A percentile compares a stretch with the other conserved stretches of the same genome.
Conservation (phyloP, 2,888 invertebrate genomes). For the Nephrocerus scutellatus region DNA sequence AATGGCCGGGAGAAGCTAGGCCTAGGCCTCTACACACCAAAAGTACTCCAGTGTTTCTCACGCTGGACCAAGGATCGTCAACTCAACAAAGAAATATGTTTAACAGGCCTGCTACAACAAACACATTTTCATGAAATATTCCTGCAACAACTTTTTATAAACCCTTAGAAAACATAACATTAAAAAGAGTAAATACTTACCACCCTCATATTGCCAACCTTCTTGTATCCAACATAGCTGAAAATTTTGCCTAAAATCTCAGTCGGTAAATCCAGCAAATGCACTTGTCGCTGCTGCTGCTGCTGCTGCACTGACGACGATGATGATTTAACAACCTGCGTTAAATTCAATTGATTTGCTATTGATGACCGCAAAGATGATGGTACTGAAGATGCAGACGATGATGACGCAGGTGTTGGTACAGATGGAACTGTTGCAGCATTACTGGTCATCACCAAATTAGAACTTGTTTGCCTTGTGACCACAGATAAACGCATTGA, state of each 20-base stretch:
- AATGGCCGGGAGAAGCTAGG: no score
- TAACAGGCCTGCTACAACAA: no score
- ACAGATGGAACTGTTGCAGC: conserved; percentile 12
- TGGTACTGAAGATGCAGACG: conserved; percentile 9
- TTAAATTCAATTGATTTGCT: conserved; percentile 8
- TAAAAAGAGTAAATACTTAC: conserved; percentile 57
- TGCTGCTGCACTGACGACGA: conserved; percentile 17
- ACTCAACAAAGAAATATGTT: no score
- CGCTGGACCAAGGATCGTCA: no score
- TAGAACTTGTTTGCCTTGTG: conserved; percentile 22
- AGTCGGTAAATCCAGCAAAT: conserved; percentile 66
- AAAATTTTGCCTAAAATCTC: conserved; percentile 77
- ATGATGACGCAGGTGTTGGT: conserved; percentile 11
- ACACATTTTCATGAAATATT: no score
- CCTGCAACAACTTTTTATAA: no score
- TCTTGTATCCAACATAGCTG: conserved; percentile 66
- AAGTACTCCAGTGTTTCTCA: no score
- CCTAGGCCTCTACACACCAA: no score
- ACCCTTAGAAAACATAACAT: no score
- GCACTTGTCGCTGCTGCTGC: conserved; percentile 19
- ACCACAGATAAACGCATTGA: conserved; percentile 31
- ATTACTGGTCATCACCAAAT: conserved; percentile 7
- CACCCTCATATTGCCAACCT: conserved; percentile 69
- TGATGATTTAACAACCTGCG: conserved; percentile 12
- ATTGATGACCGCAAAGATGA: conserved; percentile 1